Percentiles rank a stretch among this genome's conserved stretches.
phyloP scores from a whole-genome alignment of 2,113 vertebrate genomes.

The Etia nguti region DNA sequence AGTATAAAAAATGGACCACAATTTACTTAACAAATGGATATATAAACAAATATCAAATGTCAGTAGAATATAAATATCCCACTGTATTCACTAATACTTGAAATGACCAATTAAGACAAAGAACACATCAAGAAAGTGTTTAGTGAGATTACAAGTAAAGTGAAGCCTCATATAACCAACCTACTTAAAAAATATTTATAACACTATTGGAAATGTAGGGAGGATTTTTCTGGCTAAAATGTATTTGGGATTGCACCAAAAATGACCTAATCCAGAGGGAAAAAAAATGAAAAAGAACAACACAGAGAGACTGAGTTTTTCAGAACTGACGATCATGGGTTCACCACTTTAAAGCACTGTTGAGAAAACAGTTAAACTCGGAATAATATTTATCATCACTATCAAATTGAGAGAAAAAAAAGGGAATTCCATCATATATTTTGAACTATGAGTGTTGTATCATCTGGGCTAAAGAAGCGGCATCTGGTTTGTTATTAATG shows the following conservation, averaged over 20 bases:
- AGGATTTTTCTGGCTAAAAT: background rate
- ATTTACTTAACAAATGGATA: background rate
- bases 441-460: background rate
- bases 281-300: background rate
- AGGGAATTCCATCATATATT: background rate
- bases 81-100: background rate
- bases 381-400: background rate
- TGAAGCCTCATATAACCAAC: background rate
- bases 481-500: background rate
- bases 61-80: background rate
- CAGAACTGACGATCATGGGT: background rate
- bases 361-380: background rate
- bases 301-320: background rate
- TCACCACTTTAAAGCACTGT: background rate
- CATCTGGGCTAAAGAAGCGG: background rate
- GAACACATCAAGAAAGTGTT: background rate
- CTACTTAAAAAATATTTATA: background rate
- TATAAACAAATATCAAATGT: background rate
- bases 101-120: background rate
- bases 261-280: background rate
- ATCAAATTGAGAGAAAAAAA: background rate
- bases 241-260: background rate
- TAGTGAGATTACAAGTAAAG: background rate
- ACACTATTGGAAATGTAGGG: background rate
- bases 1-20: background rate